phyloP scores from a whole-genome alignment of 2,113 vertebrate genomes.

The Gallinago paraguaiae region DNA sequence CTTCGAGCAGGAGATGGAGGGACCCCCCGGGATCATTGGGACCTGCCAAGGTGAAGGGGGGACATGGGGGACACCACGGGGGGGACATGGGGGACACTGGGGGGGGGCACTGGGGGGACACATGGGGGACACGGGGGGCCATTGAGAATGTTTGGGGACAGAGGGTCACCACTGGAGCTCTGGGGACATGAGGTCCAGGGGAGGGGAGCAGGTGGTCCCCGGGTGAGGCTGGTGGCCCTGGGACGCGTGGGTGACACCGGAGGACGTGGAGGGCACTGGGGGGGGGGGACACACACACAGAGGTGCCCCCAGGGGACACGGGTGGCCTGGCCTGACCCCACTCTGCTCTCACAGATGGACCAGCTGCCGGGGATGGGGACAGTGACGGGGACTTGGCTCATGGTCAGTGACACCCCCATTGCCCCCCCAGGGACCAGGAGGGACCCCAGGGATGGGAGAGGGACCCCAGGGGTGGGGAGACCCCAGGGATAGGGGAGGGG shows the following conservation, averaged over 20 bases:
- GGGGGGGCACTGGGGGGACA: background rate
- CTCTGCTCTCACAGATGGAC: background rate
- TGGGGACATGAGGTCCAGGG: accelerated
- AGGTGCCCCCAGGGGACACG: accelerated
- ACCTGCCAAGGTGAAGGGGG: constrained; percentile 7
- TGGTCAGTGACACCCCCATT: background rate
- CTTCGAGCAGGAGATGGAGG: constrained; percentile 21
- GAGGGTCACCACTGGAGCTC: background rate
- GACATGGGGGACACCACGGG: too few species aligned
- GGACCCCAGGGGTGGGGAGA: background rate
- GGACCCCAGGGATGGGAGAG: background rate
- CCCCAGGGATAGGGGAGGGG: background rate
- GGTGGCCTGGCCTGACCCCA: accelerated
- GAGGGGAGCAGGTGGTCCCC: background rate
- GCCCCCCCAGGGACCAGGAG: background rate
- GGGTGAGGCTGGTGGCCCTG: background rate
- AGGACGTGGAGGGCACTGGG: background rate
- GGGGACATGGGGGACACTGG: too few species aligned
- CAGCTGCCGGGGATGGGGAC: background rate
- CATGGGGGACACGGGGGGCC: too few species aligned
- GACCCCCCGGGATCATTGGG: background rate
- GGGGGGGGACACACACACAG: background rate
- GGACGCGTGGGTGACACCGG: background rate
- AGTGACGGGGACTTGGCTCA: background rate
- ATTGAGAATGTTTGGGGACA: background rate